phyloP scores from a whole-genome alignment of 1,140 invertebrate species.

The Trichonephila inaurata region DNA sequence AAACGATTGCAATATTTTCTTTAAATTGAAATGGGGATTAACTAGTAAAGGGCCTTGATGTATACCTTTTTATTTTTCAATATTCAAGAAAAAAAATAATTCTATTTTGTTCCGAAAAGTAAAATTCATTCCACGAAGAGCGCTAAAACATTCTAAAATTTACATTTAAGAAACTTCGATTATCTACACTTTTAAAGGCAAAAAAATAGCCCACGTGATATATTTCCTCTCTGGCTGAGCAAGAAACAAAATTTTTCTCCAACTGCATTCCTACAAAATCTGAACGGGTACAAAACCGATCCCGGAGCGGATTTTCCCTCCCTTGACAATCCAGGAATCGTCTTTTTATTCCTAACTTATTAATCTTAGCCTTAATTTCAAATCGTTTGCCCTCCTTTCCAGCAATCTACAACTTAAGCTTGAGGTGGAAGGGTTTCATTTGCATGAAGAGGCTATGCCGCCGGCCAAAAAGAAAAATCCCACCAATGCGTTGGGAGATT shows the following conservation, averaged over 20 bases:
- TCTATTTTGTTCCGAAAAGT: too few species aligned
- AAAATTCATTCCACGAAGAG: too few species aligned
- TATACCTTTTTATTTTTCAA: too few species aligned
- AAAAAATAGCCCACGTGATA: neutral
- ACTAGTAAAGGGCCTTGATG: too few species aligned
- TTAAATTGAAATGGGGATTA: too few species aligned
- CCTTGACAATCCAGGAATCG: constrained; percentile 10
- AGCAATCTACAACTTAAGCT: constrained; percentile 1
- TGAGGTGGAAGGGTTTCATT: constrained; percentile 33
- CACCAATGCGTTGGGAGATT: neutral
- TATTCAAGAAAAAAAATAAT: too few species aligned
- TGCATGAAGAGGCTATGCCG: constrained; percentile 70
- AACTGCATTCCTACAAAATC: constrained; percentile 24
- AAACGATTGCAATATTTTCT: too few species aligned
- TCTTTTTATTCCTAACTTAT: constrained; percentile 51
- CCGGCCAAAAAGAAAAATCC: constrained; percentile 53
- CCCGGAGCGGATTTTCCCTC: constrained; percentile 12
- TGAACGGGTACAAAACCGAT: neutral
- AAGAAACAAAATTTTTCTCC: neutral
- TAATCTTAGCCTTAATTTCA: constrained; percentile 73
- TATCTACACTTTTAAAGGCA: neutral
- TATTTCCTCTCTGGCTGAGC: neutral
- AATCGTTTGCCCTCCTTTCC: constrained; percentile 50
- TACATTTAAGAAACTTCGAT: neutral
- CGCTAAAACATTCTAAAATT: too few species aligned